Evolutionary conservation across 1,140 invertebrate species (phyloP).

Genomic region (Cydia strobilella): DNA sequence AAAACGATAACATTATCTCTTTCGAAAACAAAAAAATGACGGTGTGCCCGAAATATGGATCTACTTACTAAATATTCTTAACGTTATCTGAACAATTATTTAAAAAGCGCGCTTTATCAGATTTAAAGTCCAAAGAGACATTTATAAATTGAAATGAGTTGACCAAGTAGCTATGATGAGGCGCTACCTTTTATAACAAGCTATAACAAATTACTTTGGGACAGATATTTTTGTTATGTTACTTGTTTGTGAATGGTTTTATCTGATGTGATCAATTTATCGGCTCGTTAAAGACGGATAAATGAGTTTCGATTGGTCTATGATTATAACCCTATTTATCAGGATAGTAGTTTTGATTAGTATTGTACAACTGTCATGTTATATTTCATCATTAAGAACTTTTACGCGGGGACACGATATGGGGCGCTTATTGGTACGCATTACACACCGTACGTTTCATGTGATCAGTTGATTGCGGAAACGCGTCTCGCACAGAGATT

Average conservation of each 20-base stretch:
- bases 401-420: slow-evolving; percentile 33
- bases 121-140: slow-evolving; percentile 53
- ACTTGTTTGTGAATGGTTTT: slow-evolving; percentile 60
- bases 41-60: slow-evolving; percentile 53
- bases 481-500: slow-evolving; percentile 51
- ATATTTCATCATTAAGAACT: slow-evolving; percentile 40
- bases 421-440: slow-evolving; percentile 26
- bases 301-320: slow-evolving; percentile 61
- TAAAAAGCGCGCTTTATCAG: slow-evolving; percentile 58
- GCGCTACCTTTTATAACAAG: slow-evolving; percentile 65
- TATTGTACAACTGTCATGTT: slow-evolving; percentile 48
- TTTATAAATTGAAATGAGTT: slow-evolving; percentile 60
- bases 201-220: slow-evolving; percentile 66
- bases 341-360: slow-evolving; percentile 58
- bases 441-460: slow-evolving; percentile 35
- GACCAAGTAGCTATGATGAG: slow-evolving; percentile 45
- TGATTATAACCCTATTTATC: slow-evolving; percentile 71
- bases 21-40: slow-evolving; percentile 47
- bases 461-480: slow-evolving; percentile 53
- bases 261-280: slow-evolving; percentile 68
- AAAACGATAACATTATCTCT: slow-evolving; percentile 51
- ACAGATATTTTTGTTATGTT: slow-evolving; percentile 66
- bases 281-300: slow-evolving; percentile 67
- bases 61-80: slow-evolving; percentile 45
- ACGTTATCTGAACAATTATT: slow-evolving; percentile 53